phyloP scores from a whole-genome alignment of 2,888 invertebrate species.

The Metellina segmentata region DNA sequence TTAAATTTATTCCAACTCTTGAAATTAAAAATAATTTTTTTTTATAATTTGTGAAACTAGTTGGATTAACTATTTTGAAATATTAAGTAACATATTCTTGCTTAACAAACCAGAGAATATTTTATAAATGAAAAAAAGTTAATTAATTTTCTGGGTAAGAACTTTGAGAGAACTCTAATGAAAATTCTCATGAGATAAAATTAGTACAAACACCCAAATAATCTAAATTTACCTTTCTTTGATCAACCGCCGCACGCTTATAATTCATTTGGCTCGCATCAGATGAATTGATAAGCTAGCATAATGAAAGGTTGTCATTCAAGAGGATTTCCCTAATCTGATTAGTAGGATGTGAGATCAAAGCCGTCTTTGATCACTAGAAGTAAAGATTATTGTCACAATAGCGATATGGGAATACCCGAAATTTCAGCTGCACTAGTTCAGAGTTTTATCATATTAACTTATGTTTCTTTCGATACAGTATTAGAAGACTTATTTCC shows the following conservation, averaged over 20 bases:
- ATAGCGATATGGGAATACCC: neutral
- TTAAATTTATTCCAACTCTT: no score
- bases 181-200: neutral
- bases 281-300: neutral
- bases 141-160: no score
- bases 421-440: neutral
- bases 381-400: neutral
- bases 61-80: no score
- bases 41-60: no score
- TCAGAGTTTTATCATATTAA: neutral
- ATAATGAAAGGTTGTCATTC: neutral
- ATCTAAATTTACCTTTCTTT: neutral
- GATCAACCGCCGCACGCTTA: neutral
- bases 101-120: no score
- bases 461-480: neutral
- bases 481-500: neutral
- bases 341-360: neutral
- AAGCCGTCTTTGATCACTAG: neutral
- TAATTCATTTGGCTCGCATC: neutral
- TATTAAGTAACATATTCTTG: no score
- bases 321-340: neutral
- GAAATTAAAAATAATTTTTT: no score
- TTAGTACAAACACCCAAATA: neutral
- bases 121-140: no score
- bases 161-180: no score